A percentile compares a stretch with the other conserved stretches of the same genome.
Conservation (phyloP, 2,797 vertebrate genomes). For the Holocentrus rufus region DNA sequence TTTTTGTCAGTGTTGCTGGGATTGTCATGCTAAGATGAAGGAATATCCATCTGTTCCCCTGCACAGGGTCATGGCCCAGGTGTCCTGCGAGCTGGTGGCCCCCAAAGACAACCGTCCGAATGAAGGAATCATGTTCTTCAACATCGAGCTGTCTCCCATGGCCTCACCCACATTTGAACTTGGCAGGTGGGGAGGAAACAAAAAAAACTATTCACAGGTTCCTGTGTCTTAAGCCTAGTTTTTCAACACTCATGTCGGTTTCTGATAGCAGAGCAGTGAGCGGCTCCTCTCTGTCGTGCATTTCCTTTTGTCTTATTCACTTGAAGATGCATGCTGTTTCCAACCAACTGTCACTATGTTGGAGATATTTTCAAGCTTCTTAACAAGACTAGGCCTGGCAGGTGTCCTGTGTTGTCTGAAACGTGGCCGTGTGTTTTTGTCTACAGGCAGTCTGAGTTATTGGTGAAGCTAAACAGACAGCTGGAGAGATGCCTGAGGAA, state of each 20-base stretch:
- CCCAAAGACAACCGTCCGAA: conserved; percentile 93
- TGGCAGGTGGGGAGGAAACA: conserved; percentile 84
- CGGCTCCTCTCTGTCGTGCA: background rate
- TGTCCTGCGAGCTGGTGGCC: conserved; percentile 92
- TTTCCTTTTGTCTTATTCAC: no score
- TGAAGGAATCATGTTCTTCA: conserved; percentile 95
- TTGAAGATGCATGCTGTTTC: background rate
- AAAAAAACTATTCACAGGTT: background rate
- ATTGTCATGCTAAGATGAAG: background rate
- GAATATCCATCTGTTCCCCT: background rate
- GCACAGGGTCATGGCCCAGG: conserved; percentile 93
- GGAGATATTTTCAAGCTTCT: background rate
- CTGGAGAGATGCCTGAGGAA: conserved; percentile 95
- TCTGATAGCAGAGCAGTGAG: background rate
- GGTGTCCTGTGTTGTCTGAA: background rate
- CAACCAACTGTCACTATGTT: background rate
- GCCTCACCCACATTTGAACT: conserved; percentile 94
- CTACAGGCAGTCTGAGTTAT: conserved; percentile 90
- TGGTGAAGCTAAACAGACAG: conserved; percentile 93
- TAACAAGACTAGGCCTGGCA: background rate
- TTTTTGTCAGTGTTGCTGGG: background rate
- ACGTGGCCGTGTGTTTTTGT: conserved; percentile 8
- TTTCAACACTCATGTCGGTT: background rate
- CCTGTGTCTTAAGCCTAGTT: background rate
- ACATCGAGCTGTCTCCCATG: conserved; percentile 95